Conservation (phyloP, 2,113 vertebrate genomes). For the Eurypyga helias region DNA sequence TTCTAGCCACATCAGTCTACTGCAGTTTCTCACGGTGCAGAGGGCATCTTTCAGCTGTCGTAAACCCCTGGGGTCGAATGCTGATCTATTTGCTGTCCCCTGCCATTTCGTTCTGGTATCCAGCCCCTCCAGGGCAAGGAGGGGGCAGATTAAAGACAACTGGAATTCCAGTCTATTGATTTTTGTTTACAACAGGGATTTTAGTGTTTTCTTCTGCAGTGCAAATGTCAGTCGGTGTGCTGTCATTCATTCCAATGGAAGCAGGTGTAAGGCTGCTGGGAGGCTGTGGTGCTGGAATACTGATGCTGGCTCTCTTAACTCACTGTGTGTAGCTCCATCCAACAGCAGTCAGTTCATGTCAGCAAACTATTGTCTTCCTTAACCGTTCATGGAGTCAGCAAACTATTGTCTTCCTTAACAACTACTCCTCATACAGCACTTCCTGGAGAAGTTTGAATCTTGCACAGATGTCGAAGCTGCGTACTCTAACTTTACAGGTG, state of each 20-base stretch:
- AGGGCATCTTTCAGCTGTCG: background rate
- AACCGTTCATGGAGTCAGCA: background rate
- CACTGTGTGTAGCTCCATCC: background rate
- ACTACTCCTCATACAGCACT: background rate
- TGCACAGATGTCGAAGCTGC: background rate
- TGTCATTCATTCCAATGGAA: background rate
- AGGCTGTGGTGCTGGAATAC: background rate
- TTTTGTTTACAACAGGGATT: background rate
- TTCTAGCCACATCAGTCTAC: background rate
- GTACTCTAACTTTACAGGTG: background rate
- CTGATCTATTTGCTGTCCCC: background rate
- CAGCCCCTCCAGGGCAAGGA: background rate
- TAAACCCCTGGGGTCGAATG: rapidly evolving
- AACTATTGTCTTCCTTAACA: background rate
- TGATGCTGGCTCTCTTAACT: background rate
- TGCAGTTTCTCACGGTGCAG: background rate
- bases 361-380: background rate
- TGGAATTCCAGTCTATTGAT: background rate
- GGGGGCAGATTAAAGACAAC: background rate
- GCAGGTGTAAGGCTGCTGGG: background rate
- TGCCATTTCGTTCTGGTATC: background rate
- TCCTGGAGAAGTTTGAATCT: background rate
- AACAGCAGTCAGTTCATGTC: background rate
- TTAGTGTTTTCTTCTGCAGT: background rate
- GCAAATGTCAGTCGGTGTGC: background rate